These are phyloP conservation scores for Tribolium freemani DNA, from an alignment of 2,888 invertebrate species.

Conservation along the genomic window DNA sequence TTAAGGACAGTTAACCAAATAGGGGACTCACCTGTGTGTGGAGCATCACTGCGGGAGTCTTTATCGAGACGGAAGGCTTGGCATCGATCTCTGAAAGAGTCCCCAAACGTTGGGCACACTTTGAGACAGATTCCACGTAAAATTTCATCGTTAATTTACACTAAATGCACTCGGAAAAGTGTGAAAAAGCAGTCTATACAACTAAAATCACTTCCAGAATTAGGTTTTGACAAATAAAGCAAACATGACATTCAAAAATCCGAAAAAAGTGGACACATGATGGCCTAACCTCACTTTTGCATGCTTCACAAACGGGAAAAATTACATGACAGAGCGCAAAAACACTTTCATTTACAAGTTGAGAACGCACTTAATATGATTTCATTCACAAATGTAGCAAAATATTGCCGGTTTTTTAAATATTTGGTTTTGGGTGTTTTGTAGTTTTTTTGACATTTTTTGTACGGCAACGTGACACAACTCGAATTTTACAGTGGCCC, in stretches of 20 bases:
- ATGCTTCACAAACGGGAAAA: background rate
- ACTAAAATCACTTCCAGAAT: slow-evolving; percentile 29
- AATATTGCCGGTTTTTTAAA: no score
- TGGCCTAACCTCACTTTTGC: background rate
- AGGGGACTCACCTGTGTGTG: slow-evolving; percentile 77
- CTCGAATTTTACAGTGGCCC: no score
- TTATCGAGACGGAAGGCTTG: slow-evolving; percentile 71
- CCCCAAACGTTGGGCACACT: slow-evolving; percentile 78
- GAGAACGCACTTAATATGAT: no score
- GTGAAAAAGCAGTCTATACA: background rate
- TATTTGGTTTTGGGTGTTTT: no score
- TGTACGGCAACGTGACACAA: no score
- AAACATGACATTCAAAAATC: slow-evolving; percentile 29
- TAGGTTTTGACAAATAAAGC: slow-evolving; percentile 28
- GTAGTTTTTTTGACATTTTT: no score
- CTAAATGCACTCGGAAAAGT: slow-evolving; percentile 8
- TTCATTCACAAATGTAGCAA: no score
- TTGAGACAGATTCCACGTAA: slow-evolving; percentile 72
- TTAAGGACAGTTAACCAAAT: background rate
- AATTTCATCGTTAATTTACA: slow-evolving; percentile 77
- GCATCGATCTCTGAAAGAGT: slow-evolving; percentile 73
- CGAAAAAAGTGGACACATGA: background rate
- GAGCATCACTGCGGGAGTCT: slow-evolving; percentile 83
- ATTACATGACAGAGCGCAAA: no score
- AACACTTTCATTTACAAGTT: no score